Conservation (phyloP, 37 sponge, comb jelly and placozoan species). For the Halisarca cf. caerulea region DNA sequence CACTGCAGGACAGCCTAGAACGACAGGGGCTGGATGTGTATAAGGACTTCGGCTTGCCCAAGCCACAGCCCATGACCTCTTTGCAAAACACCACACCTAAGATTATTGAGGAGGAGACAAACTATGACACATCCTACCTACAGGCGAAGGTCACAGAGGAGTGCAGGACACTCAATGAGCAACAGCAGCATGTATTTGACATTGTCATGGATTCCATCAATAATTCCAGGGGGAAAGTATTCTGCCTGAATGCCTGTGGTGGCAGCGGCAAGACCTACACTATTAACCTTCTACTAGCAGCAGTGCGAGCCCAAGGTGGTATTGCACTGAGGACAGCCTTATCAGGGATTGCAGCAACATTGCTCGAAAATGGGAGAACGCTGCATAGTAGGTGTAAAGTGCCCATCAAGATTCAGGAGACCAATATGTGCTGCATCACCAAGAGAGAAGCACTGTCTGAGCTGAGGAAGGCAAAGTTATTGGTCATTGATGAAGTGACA, state of each 20-base stretch:
- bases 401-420: not conserved
- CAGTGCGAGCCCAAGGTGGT: constrained; percentile 1
- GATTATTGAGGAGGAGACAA: not conserved
- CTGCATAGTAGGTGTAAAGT: constrained; percentile 17
- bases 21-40: too few relatives aligned
- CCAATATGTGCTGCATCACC: not conserved
- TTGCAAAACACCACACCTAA: not conserved
- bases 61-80: too few relatives aligned
- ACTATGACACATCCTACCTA: constrained; percentile 3
- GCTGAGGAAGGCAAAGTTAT: not conserved
- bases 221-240: not conserved
- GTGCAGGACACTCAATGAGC: not conserved
- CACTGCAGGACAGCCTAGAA: too few relatives aligned
- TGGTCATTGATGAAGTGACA: not conserved
- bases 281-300: constrained; percentile 32
- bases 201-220: not conserved
- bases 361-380: constrained; percentile 24
- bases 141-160: not conserved
- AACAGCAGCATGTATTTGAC: not conserved
- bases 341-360: constrained; percentile 37
- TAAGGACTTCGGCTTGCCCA: too few relatives aligned
- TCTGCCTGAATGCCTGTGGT: constrained; percentile 28
- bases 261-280: constrained; percentile 51
- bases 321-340: constrained; percentile 41
- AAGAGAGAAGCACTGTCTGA: not conserved